These are phyloP conservation scores for Brachyhypopomus gauderio DNA, from an alignment of 2,113 vertebrate genomes.

Conservation along the genomic window DNA sequence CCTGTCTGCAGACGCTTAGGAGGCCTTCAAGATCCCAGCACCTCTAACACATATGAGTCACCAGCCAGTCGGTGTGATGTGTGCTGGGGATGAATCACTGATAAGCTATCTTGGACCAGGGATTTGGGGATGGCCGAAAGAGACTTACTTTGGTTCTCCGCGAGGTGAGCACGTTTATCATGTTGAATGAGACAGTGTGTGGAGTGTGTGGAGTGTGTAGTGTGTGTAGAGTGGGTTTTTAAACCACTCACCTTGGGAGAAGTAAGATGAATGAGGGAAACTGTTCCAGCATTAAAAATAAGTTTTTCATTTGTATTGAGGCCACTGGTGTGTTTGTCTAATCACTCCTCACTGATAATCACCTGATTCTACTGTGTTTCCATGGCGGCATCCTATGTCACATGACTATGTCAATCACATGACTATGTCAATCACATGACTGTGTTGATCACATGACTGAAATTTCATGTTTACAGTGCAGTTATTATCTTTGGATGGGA, in stretches of 20 bases:
- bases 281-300: constrained; percentile 69
- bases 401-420: constrained; percentile 68
- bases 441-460: too few species aligned
- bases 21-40: not conserved
- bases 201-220: constrained; percentile 66
- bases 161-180: constrained; percentile 53
- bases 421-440: constrained; percentile 60
- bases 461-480: constrained; percentile 37
- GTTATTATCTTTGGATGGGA: not conserved
- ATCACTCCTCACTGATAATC: constrained; percentile 68
- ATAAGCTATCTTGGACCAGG: constrained; percentile 2
- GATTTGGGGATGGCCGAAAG: constrained; percentile 7
- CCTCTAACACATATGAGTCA: constrained; percentile 1
- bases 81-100: not conserved
- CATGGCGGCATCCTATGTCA: constrained; percentile 67
- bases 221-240: constrained; percentile 67
- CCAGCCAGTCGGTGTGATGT: not conserved
- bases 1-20: not conserved
- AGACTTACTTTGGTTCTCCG: constrained; percentile 49
- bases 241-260: constrained; percentile 68
- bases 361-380: constrained; percentile 63
- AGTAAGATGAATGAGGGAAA: constrained; percentile 63
- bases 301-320: constrained; percentile 59
- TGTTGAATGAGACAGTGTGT: constrained; percentile 65
- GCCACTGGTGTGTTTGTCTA: constrained; percentile 41